A percentile compares a stretch with the other conserved stretches of the same genome.
These are phyloP conservation scores for Hippoglossus hippoglossus DNA, from an alignment of 2,797 vertebrate genomes.

Conservation along the genomic window DNA sequence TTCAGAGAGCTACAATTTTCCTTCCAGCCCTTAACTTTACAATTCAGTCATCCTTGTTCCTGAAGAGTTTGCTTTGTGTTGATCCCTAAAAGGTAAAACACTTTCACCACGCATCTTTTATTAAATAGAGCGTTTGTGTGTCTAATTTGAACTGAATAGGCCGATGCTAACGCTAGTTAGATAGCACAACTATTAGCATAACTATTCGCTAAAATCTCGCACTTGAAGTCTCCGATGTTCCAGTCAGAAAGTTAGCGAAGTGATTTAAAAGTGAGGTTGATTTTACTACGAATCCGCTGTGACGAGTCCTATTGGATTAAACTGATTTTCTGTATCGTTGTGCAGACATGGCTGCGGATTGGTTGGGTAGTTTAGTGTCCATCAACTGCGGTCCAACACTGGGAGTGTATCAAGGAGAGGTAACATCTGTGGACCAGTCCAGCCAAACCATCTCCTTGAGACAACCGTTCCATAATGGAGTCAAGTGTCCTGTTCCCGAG, in stretches of 20 bases:
- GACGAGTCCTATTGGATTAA: rapidly evolving
- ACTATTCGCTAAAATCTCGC: conserved; percentile 3
- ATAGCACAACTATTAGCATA: conserved; percentile 39
- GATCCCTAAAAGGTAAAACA: conserved; percentile 28
- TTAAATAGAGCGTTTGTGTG: not conserved
- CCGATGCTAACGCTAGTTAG: conserved; percentile 45
- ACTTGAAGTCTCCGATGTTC: not conserved
- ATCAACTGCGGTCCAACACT: conserved; percentile 95
- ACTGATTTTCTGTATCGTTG: not conserved
- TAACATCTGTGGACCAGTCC: conserved; percentile 94
- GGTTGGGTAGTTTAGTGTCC: conserved; percentile 96
- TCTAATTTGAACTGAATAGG: conserved; percentile 19
- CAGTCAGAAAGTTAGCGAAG: not conserved
- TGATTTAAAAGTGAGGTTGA: not conserved
- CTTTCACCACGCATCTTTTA: not conserved
- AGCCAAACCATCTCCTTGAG: conserved; percentile 97
- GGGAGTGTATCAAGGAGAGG: conserved; percentile 96
- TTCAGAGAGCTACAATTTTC: not conserved
- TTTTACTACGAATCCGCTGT: rapidly evolving
- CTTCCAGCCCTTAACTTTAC: conserved; percentile 4
- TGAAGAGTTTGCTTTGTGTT: not conserved
- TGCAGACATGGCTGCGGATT: conserved; percentile 91
- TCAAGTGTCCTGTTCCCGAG: conserved; percentile 96
- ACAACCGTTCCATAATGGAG: conserved; percentile 96
- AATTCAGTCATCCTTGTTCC: not conserved